Conservation (phyloP, 2,888 invertebrate genomes). For the Lasioglossum lativentre region DNA sequence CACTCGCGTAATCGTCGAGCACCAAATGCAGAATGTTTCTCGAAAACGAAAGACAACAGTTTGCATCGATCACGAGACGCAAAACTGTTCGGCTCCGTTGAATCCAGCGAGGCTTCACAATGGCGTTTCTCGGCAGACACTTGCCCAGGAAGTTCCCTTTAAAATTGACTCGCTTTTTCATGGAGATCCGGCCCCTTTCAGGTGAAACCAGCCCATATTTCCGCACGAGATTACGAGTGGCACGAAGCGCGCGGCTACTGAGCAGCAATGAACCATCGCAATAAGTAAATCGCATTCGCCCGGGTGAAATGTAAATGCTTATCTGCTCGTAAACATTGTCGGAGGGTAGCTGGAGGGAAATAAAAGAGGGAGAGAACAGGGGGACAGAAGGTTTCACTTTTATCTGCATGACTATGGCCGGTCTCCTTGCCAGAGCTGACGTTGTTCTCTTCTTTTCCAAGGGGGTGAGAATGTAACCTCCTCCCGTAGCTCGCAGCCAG, state of each 20-base stretch:
- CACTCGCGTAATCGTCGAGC: too few species aligned
- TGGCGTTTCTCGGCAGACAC: neutral
- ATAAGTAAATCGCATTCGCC: constrained; percentile 36
- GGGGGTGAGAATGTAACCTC: constrained; percentile 30
- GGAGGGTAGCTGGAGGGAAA: constrained; percentile 18
- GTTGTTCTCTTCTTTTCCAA: constrained; percentile 19
- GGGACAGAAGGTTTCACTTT: constrained; percentile 61
- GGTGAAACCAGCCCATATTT: constrained; percentile 3
- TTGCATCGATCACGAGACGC: neutral
- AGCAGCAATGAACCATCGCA: constrained; percentile 20
- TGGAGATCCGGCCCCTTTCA: neutral
- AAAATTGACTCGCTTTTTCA: constrained; percentile 1
- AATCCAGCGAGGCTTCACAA: neutral
- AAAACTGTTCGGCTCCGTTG: neutral
- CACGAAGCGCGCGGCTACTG: too few species aligned
- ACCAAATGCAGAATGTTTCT: neutral
- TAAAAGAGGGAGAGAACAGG: constrained; percentile 26
- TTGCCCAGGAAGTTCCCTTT: neutral
- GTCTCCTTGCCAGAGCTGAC: constrained; percentile 1
- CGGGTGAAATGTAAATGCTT: constrained; percentile 47
- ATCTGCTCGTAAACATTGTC: constrained; percentile 43
- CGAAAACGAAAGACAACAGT: neutral
- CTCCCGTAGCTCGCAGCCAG: neutral
- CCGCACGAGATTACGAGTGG: neutral
- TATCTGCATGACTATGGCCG: constrained; percentile 47